These are phyloP conservation scores for Charaxes varanes DNA, from an alignment of 1,140 invertebrate genomes.

Conservation along the genomic window DNA sequence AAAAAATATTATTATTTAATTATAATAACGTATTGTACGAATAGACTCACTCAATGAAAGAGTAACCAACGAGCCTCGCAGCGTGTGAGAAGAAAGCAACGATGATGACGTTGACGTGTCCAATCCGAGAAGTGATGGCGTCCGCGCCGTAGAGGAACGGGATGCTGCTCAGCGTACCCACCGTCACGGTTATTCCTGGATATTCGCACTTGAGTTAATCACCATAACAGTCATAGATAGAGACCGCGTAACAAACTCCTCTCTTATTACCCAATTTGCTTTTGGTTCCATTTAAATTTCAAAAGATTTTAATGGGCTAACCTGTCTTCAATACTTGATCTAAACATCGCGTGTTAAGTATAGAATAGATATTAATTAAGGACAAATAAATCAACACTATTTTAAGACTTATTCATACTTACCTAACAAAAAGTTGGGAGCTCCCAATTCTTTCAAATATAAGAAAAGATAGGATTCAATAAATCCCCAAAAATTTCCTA, in stretches of 20 bases:
- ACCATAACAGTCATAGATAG: slow-evolving; percentile 2
- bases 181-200: slow-evolving; percentile 85
- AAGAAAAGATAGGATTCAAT: slow-evolving; percentile 90
- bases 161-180: slow-evolving; percentile 86
- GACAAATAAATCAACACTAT: neutral
- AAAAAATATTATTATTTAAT: too few relatives aligned
- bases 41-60: slow-evolving; percentile 83
- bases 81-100: slow-evolving; percentile 88
- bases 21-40: too few relatives aligned
- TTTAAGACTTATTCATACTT: slow-evolving; percentile 29
- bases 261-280: neutral
- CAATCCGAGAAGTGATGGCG: slow-evolving; percentile 85
- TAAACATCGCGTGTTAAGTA: too few relatives aligned
- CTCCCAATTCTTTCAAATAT: slow-evolving; percentile 86
- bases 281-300: neutral
- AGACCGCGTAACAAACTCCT: slow-evolving; percentile 10
- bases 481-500: slow-evolving; percentile 89
- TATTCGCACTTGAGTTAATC: slow-evolving; percentile 26
- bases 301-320: too few relatives aligned
- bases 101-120: slow-evolving; percentile 87
- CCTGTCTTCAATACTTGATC: too few relatives aligned
- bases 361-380: neutral
- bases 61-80: slow-evolving; percentile 85
- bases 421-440: slow-evolving; percentile 87
- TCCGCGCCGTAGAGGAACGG: slow-evolving; percentile 88